Evolutionary conservation across 2,797 vertebrate species (phyloP).

Genomic region (Peromyscus nudipes): DNA sequence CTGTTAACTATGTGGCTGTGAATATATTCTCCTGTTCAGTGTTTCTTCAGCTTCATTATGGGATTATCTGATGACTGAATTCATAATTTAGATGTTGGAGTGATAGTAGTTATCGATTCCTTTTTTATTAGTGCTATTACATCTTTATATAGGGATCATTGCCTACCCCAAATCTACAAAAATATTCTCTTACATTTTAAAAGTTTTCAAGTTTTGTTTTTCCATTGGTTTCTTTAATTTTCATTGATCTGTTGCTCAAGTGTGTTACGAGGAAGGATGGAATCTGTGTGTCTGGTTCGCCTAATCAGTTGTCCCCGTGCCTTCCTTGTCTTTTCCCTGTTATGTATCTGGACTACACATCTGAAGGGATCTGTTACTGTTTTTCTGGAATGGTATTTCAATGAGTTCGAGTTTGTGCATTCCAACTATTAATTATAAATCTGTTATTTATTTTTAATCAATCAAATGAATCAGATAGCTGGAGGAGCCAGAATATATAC

Average conservation of each 20-base stretch:
- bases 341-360: not conserved
- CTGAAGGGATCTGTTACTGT: not conserved
- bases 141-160: conserved; percentile 27
- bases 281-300: not conserved
- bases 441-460: conserved; percentile 46
- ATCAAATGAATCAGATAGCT: conserved; percentile 34
- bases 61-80: conserved; percentile 12
- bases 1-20: not conserved
- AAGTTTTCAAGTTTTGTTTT: conserved; percentile 50
- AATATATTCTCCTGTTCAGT: not conserved
- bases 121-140: not conserved
- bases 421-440: conserved; percentile 7
- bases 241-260: conserved; percentile 5
- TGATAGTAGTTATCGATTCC: not conserved
- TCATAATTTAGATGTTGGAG: not conserved
- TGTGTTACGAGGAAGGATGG: not conserved
- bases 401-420: not conserved
- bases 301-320: not conserved
- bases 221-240: conserved; percentile 31
- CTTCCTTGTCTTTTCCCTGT: not conserved
- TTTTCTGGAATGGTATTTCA: conserved; percentile 27
- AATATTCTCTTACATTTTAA: not conserved
- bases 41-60: conserved; percentile 3
- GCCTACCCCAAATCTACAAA: not conserved
- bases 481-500: not conserved